Evolutionary conservation across 1,140 invertebrate species (phyloP), one percentile per base, ranked within the genome.

Genomic region (Aleiodes sp.): DNA sequence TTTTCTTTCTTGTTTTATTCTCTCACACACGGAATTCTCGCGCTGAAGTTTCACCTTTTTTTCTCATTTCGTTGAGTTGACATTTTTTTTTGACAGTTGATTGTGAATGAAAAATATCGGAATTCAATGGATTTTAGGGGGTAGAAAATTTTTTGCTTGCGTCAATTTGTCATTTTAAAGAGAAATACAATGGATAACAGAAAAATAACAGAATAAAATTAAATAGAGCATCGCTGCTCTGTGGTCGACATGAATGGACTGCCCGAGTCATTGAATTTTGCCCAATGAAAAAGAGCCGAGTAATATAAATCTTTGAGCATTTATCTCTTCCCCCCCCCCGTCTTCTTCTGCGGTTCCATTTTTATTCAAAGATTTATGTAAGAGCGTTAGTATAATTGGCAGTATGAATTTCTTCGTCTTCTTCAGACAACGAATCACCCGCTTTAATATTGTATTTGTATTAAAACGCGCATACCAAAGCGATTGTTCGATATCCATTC

Each of bases 391-490:
- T 43, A 63, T 63, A 63, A 63, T 63, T 63, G 61, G 61, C 35
- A 63, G 37, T 63, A 63, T 63, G 33, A 63, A 63, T 63, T 41
- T 41, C 37, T 39, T 41, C n/a, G 7, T 9, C 12, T 7, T 26
- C 19, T 3, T 26, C 61, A 43, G 16, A 43, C 19, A 41, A 63
- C 35, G 37, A 16, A 39, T 39, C 16, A 26, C 8, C 35, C 35
- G 4, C 35, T 16, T 43, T 14, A 63, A 41, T 63, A 63, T 63
- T 63, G 61, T 37, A 63, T 63, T 63, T 63, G 19, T 63, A 63
- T 63, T 63, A 41, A 26, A 26, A 19, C 59, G 19, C 19, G 37
- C 33, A 63, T 41, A 41, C 37, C 24, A n/a, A 12, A n/a, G n/a
- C 37, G 9, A 63, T 63, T 63, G 61, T 63, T 43, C 35, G 41